phyloP scores from a whole-genome alignment of 2,888 invertebrate species.

The Ceraclea dissimilis region DNA sequence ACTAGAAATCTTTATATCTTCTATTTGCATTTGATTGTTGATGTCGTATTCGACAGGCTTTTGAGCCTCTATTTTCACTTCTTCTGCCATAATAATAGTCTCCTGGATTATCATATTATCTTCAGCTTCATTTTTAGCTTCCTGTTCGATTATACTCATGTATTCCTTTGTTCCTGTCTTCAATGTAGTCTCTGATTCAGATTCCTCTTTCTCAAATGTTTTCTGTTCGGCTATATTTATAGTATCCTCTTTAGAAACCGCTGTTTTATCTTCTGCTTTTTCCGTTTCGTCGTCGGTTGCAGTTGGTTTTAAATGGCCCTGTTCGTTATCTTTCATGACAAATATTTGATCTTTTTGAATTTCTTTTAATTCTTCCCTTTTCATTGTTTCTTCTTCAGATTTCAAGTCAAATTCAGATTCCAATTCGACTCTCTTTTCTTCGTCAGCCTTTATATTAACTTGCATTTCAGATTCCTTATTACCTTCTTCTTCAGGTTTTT shows the following conservation, averaged over 20 bases:
- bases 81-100: slow-evolving; percentile 8
- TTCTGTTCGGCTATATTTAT: slow-evolving; percentile 1
- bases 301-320: too few relatives aligned
- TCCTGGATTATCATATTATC: neutral
- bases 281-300: too few relatives aligned
- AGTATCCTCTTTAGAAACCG: slow-evolving; percentile 9
- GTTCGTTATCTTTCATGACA: too few relatives aligned
- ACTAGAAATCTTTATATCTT: too few relatives aligned
- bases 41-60: neutral
- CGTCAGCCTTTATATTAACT: slow-evolving; percentile 1
- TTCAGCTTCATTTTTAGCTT: slow-evolving; percentile 10
- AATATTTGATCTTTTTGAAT: too few relatives aligned
- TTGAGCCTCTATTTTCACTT: too few relatives aligned
- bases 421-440: neutral
- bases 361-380: neutral
- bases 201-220: neutral
- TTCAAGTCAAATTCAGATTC: slow-evolving; percentile 5
- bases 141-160: slow-evolving; percentile 2
- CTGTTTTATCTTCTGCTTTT: neutral
- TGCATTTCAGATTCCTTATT: neutral
- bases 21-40: slow-evolving; percentile 4
- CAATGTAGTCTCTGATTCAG: neutral
- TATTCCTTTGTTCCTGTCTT: neutral
- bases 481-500: slow-evolving; percentile 5
- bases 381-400: neutral